Base-by-base conservation (phyloP, 1,140 invertebrate genomes). In the Papilio aristodemus region DNA sequence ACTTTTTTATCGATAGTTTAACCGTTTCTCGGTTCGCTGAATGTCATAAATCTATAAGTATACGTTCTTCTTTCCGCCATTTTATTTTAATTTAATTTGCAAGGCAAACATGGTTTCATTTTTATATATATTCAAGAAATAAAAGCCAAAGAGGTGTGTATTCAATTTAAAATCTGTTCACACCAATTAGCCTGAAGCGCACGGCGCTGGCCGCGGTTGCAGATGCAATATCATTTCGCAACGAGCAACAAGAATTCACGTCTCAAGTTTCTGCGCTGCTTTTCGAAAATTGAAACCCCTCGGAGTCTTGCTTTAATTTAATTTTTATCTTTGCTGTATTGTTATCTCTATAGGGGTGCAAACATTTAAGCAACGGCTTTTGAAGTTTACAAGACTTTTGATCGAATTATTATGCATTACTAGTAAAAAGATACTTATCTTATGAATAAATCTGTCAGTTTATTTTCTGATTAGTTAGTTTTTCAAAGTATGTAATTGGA, bases 251-350 rank as follows among this genome's bases (percentile, higher is more conserved):
- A 78, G 74, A 79, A 72, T 74, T 58, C 60, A 68, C 73, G 77
- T 83, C 84, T 84, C 83, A 80, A 81, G 78, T 78, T 80, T 78
- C 62, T 76, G 72, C 71, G 70, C 72, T 76, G 80, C 74, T 82
- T 85, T 85, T 83, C 85, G 82, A 83, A 86, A 88, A 89, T 85
- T 84, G 83, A 85, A 86, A 85, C 84, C 79, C 84, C 81, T 79
- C 59, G 68, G 85, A 78, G 87, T 84, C 83, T 79, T 76, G 72
- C 73, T 76, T 81, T 89, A 87, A 90, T 90, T 89, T 88, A 87
- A 89, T 90, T 90, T 88, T 87, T 89, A 86, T 38, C 79, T 83
- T 84, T 81, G 84, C 79, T 78, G 80, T 83, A 82, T 85, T 86
- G 83, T 87, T 86, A 78, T 79, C 79, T 81, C 78, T 81, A 46